phyloP scores from a whole-genome alignment of 2,797 vertebrate species.

The Hypotaenidia okinawae region DNA sequence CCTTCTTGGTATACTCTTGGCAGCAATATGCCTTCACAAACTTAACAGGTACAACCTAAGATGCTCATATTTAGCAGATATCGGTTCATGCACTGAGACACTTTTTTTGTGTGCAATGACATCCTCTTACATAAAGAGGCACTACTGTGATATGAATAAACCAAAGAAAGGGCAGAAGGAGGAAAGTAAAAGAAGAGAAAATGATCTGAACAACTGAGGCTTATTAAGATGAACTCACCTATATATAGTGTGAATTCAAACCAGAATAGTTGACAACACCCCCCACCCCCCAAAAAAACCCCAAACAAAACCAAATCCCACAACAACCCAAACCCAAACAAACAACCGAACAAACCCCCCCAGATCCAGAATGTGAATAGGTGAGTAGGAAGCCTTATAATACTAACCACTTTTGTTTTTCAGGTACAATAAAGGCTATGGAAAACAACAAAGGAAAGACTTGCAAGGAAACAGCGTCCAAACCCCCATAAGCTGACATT shows the following conservation, averaged over 20 bases:
- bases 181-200: not conserved
- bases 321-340: too few relatives aligned
- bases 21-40: not conserved
- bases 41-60: not conserved
- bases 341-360: fast-evolving
- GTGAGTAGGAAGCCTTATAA: not conserved
- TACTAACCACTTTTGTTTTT: not conserved
- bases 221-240: not conserved
- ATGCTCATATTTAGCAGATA: not conserved
- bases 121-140: not conserved
- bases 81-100: not conserved
- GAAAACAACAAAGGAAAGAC: not conserved
- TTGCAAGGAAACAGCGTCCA: not conserved
- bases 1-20: not conserved
- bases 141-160: not conserved
- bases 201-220: fast-evolving
- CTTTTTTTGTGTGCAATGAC: not conserved
- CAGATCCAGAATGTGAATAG: not conserved
- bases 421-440: fast-evolving
- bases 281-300: too few relatives aligned
- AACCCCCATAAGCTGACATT: fast-evolving
- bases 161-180: not conserved
- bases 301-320: too few relatives aligned
- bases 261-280: not conserved
- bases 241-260: not conserved